Conservation (phyloP, 23 tunicate genomes). For the Ciona savignyi region DNA sequence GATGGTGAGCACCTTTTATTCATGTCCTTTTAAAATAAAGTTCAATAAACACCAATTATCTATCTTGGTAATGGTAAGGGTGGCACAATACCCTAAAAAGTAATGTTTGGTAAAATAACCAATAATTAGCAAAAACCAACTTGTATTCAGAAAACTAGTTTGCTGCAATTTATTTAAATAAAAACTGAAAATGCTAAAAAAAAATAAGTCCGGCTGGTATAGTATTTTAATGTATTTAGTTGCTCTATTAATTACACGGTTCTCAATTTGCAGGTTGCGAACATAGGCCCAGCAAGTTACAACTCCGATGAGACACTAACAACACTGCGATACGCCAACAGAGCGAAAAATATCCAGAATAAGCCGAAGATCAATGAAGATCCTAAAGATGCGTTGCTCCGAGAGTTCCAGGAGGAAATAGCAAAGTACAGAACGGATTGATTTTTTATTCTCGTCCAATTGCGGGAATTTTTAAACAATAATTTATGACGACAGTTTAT, state of each 20-base stretch:
- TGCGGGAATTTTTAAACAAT: not conserved
- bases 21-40: too few relatives aligned
- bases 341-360: slow-evolving; percentile 94
- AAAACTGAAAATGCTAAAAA: not conserved
- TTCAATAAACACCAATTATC: not conserved
- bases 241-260: not conserved
- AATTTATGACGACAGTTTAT: too few relatives aligned
- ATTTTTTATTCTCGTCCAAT: not conserved
- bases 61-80: too few relatives aligned
- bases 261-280: slow-evolving; percentile 70
- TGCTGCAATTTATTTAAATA: too few relatives aligned
- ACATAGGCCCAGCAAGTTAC: slow-evolving; percentile 97
- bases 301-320: slow-evolving; percentile 94
- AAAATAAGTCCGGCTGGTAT: not conserved
- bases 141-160: too few relatives aligned
- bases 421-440: slow-evolving; percentile 37
- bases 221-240: not conserved
- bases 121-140: too few relatives aligned
- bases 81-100: too few relatives aligned
- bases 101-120: too few relatives aligned
- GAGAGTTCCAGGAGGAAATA: slow-evolving; percentile 98
- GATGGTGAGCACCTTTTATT: slow-evolving; percentile 44
- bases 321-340: slow-evolving; percentile 90
- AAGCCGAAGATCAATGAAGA: slow-evolving; percentile 98
- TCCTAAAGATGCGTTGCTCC: slow-evolving; percentile 95